Evolutionary conservation across 1,140 invertebrate species (phyloP), one percentile per base, ranked within the genome.

Genomic region (Dinoponera quadriceps): DNA sequence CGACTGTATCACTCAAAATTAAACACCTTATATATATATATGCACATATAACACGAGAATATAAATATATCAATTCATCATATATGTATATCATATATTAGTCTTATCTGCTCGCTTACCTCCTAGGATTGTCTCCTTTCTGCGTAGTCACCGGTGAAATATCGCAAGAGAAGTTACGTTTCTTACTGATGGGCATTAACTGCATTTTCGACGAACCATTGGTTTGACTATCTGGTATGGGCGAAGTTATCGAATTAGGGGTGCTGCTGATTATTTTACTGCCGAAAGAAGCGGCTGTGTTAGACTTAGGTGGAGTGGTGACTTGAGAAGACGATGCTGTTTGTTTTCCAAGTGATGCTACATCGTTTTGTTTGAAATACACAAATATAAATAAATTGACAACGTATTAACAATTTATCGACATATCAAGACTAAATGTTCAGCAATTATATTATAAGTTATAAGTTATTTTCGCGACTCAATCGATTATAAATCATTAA

Each of bases 101-200:
- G 83, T 14, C 13, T 44, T 22, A 18, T 27, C 27, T 9, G 48
- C 1, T 57, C 49, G 29, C 63, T 66, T 65, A 91, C 91, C 72
- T 85, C 62, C 74, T 86, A n/a, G 90, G 78, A 80, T 82, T 90
- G 1, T 51, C 38, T 44, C 62, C 92, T 78, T 88, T 5, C 84
- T 92, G 87, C 48, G 91, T 90, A 33, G 91, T 92, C 83, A 95
- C 93, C 5, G 91, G 91, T 0, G 90, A 91, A 57, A 91, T 90
- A 66, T 91, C 90, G 29, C 90, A 91, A 5, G 84, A 88, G 38
- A 89, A 49, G 13, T 83, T 90, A n/a, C 85, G 84, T 54, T 86
- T 90, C n/a, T 82, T 85, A 38, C 82, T 80, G 20, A 38, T 5
- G 18, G 27, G 3, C 51, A 65, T 49, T 11, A 60, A 55, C 2